phyloP scores from a whole-genome alignment of 1,140 invertebrate species.

The Pemphigus obesinymphae region DNA sequence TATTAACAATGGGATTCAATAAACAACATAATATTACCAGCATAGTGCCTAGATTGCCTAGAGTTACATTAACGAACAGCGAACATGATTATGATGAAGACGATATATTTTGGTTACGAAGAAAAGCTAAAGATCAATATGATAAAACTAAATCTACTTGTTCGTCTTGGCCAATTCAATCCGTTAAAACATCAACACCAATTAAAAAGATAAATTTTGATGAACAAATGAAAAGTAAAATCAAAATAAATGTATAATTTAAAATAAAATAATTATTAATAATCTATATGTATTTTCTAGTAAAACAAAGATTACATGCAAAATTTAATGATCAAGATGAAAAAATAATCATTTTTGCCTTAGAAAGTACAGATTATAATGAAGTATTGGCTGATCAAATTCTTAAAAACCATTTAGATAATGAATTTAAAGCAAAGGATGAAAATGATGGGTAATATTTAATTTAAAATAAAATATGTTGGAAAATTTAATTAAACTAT shows the following conservation, averaged over 20 bases:
- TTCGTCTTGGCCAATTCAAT: slow-evolving; percentile 54
- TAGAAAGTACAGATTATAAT: slow-evolving; percentile 80
- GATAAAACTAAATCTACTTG: slow-evolving; percentile 52
- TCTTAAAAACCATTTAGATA: slow-evolving; percentile 14
- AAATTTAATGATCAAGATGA: slow-evolving; percentile 72
- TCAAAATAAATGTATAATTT: not conserved
- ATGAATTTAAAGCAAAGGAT: slow-evolving; percentile 14
- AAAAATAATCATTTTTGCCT: slow-evolving; percentile 72
- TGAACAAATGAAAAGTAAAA: slow-evolving; percentile 38
- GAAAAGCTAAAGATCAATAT: not conserved
- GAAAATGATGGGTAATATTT: not conserved
- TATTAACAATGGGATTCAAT: slow-evolving; percentile 72
- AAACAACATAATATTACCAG: slow-evolving; percentile 62
- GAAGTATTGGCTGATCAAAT: slow-evolving; percentile 63
- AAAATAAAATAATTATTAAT: slow-evolving; percentile 5
- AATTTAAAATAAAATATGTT: not conserved
- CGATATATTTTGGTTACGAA: slow-evolving; percentile 50
- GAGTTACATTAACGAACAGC: slow-evolving; percentile 47
- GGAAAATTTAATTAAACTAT: not conserved
- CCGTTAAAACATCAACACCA: slow-evolving; percentile 67
- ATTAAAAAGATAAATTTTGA: not conserved
- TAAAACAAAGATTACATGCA: slow-evolving; percentile 66
- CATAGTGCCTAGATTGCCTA: slow-evolving; percentile 40
- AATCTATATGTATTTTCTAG: slow-evolving; percentile 53
- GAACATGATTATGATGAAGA: slow-evolving; percentile 51